Evolutionary conservation across 2,113 vertebrate genomes (phyloP).

Genomic region (Butorides virescens): DNA sequence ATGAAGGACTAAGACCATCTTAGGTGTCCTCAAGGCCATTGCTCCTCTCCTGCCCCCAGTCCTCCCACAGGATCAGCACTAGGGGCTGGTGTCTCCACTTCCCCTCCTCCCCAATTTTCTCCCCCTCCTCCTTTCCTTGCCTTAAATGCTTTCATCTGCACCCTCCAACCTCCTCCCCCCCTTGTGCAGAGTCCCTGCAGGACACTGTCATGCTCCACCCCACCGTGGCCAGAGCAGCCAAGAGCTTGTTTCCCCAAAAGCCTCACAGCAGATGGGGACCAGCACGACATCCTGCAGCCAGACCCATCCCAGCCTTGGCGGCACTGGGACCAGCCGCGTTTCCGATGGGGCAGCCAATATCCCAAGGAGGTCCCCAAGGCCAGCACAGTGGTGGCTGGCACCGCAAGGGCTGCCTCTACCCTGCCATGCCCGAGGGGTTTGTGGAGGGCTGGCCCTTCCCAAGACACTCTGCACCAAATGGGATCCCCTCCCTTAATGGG

Average conservation of each 20-base stretch:
- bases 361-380: neutral
- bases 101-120: neutral
- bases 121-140: neutral
- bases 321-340: rapidly evolving
- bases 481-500: neutral
- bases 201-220: neutral
- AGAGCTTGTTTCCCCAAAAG: neutral
- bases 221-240: neutral
- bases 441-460: neutral
- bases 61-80: neutral
- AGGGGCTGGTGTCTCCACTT: neutral
- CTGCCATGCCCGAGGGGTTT: neutral
- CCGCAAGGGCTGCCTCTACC: neutral
- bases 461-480: neutral
- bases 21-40: neutral
- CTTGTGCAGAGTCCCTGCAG: neutral
- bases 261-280: neutral
- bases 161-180: neutral
- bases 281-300: neutral
- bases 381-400: neutral
- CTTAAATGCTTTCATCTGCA: neutral
- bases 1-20: too few species aligned
- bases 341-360: neutral
- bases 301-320: neutral
- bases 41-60: neutral